These are phyloP conservation scores for Andrena bicolor DNA, from an alignment of 2,888 invertebrate genomes.

Conservation along the genomic window DNA sequence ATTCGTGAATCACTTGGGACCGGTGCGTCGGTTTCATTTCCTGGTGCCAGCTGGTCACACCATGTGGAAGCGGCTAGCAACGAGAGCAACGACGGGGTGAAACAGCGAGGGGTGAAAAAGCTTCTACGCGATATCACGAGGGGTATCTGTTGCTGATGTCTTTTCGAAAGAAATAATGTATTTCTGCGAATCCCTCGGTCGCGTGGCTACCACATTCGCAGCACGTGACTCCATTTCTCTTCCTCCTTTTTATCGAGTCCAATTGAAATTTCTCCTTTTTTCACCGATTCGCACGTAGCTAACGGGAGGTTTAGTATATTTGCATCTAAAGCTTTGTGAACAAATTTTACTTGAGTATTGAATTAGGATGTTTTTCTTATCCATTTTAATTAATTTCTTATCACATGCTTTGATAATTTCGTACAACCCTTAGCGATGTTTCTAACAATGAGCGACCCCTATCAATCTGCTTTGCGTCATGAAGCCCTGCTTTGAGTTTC, in stretches of 20 bases:
- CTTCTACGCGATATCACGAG: conserved; percentile 40
- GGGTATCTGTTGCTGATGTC: conserved; percentile 45
- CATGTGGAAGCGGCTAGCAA: conserved; percentile 56
- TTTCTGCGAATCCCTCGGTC: conserved; percentile 4
- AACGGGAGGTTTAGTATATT: too few species aligned
- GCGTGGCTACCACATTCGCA: background rate
- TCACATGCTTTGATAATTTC: background rate
- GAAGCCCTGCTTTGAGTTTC: background rate
- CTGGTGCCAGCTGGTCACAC: conserved; percentile 80
- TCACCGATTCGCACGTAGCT: too few species aligned
- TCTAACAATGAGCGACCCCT: too few species aligned
- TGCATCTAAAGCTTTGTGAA: too few species aligned
- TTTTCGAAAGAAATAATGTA: background rate
- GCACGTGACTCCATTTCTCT: background rate
- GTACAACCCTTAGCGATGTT: background rate
- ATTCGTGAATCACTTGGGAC: conserved; percentile 73
- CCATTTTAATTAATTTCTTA: too few species aligned
- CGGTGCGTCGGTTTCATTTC: conserved; percentile 78
- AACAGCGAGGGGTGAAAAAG: conserved; percentile 36
- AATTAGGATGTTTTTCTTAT: too few species aligned
- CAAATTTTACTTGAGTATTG: too few species aligned
- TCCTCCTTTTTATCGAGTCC: background rate
- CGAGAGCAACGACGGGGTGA: conserved; percentile 41
- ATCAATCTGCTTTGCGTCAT: background rate
- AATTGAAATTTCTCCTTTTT: background rate